Base-by-base conservation (phyloP, 2,888 invertebrate species). In the Nymphalis c-album region DNA sequence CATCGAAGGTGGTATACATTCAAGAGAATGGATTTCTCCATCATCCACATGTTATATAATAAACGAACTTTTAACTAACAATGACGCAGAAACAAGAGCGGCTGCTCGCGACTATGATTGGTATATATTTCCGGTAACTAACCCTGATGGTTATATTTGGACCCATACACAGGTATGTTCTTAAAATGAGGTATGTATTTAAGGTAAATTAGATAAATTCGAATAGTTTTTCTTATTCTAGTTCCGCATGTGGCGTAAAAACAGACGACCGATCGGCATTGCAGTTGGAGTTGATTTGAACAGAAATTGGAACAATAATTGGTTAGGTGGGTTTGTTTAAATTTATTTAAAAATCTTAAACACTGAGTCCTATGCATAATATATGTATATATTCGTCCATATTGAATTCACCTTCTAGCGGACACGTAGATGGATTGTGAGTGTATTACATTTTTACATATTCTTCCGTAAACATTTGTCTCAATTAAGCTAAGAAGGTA, bases 61-160 rank as follows among this genome's bases (percentile, higher is more conserved):
- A n/a, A 93, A 94, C 75, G 92, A 95, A 74, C 82, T 95, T 5
- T 74, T 95, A 57, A 94, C 93, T 18, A 94, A 94, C 72, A 76
- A 84, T 1, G 83, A 94, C 70, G 73, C 81, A 0, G 88, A 91
- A 7, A 82, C 93, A 0, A 84, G 83, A 68, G 78, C 85, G 0
- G 88, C 93, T 53, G 94, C 93, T 0, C 85, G 87, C n/a, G 90
- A 88, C 68, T 93, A 90, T 76, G 95, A 96, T 77, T 96, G 95
- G 95, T 95, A 96, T 78, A 92, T 96, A 51, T 93, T 96, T 70
- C 96, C 96, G 0, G 93, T 95, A 1, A 92, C 94, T 13, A 97
- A 97, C 81, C 96, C 96, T 45, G 96, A 97, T 85, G 96, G 96
- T 0, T 97, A 94, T 78, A 93, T 93, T 53, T 95, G 94, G 88